Evolutionary conservation across 2,113 vertebrate species (phyloP), one percentile per base, ranked within the genome.

Genomic region (Rhea americana): DNA sequence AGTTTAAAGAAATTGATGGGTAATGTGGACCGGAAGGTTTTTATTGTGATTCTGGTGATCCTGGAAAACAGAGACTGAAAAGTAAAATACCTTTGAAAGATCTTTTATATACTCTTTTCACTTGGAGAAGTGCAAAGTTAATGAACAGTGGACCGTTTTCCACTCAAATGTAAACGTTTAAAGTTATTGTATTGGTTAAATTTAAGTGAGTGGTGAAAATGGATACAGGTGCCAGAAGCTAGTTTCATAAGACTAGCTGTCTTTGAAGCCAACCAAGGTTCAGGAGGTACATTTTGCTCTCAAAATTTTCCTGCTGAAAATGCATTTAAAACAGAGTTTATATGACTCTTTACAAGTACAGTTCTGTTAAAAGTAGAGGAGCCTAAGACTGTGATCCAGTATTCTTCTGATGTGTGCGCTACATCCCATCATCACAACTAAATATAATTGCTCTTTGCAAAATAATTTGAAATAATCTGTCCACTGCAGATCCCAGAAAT

Each of bases 41-140:
- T 90, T 98, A 98, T 11, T 97, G 97, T 80, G 98, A 98, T 92
- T 82, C 80, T 26, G 97, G 98, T 94, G 97, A 98, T 45, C 56
- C 67, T n/a, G 98, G 97, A 55, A 97, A 88, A 61, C 62, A 96
- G 91, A 98, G 98, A 94, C 83, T 76, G 85, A 85, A 87, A 97
- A 97, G 97, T 98, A 95, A n/a, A 63, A n/a, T 81, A 66, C 39
- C 9, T 70, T 68, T 37, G 43, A 39, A 53, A 53, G 8, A 6
- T 19, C 47, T 48, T 39, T 59, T 15, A 18, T 13, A 26, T 66
- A 45, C 67, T 68, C 17, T 39, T 73, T 61, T 68, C 75, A 24
- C 26, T 68, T 17, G 26, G 16, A 68, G 53, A 68, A 19, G 13
- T 45, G 61, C 32, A 47, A 89, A 61, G 17, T 24, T 41, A 55